Evolutionary conservation across 1,140 invertebrate genomes (phyloP), one percentile per base, ranked within the genome.

Genomic region (Pararge aegeria): DNA sequence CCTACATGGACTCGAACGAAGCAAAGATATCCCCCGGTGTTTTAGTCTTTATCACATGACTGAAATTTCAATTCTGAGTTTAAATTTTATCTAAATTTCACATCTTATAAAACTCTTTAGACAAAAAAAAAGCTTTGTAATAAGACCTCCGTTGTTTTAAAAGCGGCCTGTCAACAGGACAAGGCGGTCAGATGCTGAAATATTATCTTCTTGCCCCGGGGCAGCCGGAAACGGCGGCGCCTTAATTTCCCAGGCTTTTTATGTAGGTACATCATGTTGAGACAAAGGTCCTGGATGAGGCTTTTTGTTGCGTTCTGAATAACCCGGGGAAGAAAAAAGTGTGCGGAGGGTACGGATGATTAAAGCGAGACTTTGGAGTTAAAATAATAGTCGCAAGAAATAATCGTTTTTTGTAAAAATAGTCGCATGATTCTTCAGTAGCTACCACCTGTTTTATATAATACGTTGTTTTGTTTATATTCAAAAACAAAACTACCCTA

Each of bases 241-340:
- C 50, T 59, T 59, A 59, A 59, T 59, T 49, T 44, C 52, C 19
- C 30, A 24, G 51, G 55, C 55, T 44, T 54, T 54, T 49, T 24
- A 24, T 24, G 24, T 24, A 34, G 7, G 10, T 34, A 61, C 30
- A 54, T 42, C 48, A 51, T 20, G 37, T 44, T 44, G 40, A 59
- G 50, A 59, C 50, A 59, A 59, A 53, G 20, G 50, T 53, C 57
- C 57, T 46, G 49, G 55, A 57, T 50, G 55, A 50, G 44, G 29
- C 57, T 59, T 59, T 59, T 59, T 59, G 50, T 59, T 59, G 20
- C 37, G 37, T 20, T 51, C 18, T 52, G 48, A 44, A 44, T 52
- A 59, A 52, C 16, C 30, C 13, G 49, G 27, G 49, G 48, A 57
- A 58, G 55, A 58, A 66, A 9, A 27, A 1, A 27, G 27, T 27